A percentile compares a stretch with the other conserved stretches of the same genome.
Evolutionary conservation across 2,888 invertebrate species (phyloP).

Genomic region (Tenthredo amoena): DNA sequence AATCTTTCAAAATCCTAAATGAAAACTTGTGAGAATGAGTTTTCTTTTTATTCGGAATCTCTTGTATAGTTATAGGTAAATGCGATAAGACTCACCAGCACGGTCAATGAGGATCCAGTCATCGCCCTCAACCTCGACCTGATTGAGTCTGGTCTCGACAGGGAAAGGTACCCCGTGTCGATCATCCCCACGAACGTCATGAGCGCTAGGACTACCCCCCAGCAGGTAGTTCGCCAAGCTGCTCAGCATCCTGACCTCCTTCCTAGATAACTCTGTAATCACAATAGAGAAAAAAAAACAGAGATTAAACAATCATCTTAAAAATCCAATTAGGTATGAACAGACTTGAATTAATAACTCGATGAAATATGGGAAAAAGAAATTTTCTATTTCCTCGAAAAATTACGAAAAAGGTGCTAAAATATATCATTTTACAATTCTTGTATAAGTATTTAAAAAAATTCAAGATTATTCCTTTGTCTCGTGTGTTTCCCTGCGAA

Average conservation of each 20-base stretch:
- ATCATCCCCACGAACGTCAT: constrained; percentile 61
- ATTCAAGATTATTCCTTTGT: too few relatives aligned
- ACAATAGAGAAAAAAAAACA: background rate
- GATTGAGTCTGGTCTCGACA: constrained; percentile 69
- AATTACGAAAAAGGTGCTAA: too few relatives aligned
- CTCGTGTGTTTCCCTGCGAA: too few relatives aligned
- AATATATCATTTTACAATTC: too few relatives aligned
- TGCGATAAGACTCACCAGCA: constrained; percentile 63
- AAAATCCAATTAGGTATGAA: background rate
- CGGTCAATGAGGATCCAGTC: constrained; percentile 75
- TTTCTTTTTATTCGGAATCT: background rate
- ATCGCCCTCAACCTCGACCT: constrained; percentile 73
- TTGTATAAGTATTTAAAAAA: too few relatives aligned
- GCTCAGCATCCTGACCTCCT: constrained; percentile 68
- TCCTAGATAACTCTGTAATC: constrained; percentile 58
- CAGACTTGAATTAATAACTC: background rate
- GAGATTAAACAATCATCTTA: background rate
- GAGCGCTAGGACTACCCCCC: constrained; percentile 66
- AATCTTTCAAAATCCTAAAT: background rate
- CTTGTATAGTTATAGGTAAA: background rate
- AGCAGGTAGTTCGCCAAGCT: constrained; percentile 72
- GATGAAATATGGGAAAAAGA: background rate
- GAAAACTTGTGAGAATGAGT: background rate
- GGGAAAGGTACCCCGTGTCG: constrained; percentile 63
- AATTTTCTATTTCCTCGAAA: background rate